Evolutionary conservation across 1,140 invertebrate genomes (phyloP).

Genomic region (Ceratoteleas bidentatus): DNA sequence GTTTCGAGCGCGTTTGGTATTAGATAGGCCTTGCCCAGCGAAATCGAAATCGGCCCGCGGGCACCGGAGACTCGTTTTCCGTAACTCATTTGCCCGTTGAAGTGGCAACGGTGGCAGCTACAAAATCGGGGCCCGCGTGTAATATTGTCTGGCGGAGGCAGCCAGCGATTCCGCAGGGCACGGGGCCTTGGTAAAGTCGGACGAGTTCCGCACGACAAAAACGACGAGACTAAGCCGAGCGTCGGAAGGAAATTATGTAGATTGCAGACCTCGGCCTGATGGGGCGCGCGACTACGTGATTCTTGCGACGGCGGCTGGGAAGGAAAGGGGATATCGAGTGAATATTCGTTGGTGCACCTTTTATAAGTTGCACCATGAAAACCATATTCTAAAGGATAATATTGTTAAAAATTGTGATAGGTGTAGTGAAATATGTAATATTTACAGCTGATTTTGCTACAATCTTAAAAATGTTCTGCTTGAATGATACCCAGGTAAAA

Average conservation of each 20-base stretch:
- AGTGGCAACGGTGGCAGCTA: slow-evolving; percentile 53
- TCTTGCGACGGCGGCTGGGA: slow-evolving; percentile 28
- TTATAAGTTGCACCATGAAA: no score
- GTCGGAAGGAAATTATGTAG: slow-evolving; percentile 78
- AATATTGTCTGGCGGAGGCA: slow-evolving; percentile 62
- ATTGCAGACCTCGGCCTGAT: slow-evolving; percentile 79
- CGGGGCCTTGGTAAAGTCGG: slow-evolving; percentile 60
- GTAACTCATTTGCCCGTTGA: slow-evolving; percentile 62
- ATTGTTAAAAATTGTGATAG: no score
- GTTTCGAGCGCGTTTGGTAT: no score
- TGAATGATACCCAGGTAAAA: no score
- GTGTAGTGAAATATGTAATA: no score
- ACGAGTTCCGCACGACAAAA: slow-evolving; percentile 61
- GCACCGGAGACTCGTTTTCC: slow-evolving; percentile 53
- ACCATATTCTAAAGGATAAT: no score
- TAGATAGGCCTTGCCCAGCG: slow-evolving; percentile 7
- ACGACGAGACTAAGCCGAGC: slow-evolving; percentile 66
- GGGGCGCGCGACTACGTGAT: slow-evolving; percentile 75
- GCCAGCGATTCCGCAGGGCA: slow-evolving; percentile 53
- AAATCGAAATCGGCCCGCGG: slow-evolving; percentile 41
- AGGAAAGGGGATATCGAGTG: no score
- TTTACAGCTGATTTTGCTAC: no score
- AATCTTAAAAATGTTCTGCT: no score
- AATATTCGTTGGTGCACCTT: no score
- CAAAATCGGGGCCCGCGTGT: slow-evolving; percentile 62